Conservation (phyloP, 2,113 vertebrate species). For the Anseranas semipalmata region DNA sequence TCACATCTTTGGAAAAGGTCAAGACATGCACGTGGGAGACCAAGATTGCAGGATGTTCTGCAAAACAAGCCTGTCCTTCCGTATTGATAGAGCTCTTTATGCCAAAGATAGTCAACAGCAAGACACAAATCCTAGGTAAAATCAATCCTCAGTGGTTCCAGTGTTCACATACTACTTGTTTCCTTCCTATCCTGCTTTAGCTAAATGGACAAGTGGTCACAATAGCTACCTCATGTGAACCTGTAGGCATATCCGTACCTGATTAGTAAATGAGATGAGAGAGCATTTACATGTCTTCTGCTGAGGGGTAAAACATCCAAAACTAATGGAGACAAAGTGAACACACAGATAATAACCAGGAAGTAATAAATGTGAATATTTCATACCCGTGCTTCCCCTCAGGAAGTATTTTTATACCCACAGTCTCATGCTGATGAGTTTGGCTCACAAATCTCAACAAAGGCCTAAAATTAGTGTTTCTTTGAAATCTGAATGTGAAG, state of each 20-base stretch:
- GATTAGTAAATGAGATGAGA: background rate
- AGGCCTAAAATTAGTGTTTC: background rate
- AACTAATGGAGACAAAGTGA: background rate
- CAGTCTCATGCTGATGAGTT: background rate
- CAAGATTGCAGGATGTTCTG: background rate
- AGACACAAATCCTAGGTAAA: background rate
- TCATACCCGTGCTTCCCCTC: background rate
- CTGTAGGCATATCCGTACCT: background rate
- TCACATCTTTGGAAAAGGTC: background rate
- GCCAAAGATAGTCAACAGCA: accelerated
- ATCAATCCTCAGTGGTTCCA: background rate
- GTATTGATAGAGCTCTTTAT: background rate
- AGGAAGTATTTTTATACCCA: background rate
- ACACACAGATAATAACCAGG: background rate
- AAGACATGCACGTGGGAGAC: background rate
- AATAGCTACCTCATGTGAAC: background rate
- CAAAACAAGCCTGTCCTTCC: background rate
- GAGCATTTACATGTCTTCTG: background rate
- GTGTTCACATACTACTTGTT: background rate
- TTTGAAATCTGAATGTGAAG: background rate
- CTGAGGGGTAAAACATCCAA: background rate
- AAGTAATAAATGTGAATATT: background rate
- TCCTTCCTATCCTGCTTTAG: background rate
- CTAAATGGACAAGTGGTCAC: background rate
- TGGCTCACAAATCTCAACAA: background rate